A percentile compares a stretch with the other conserved stretches of the same genome.
Conservation (phyloP, 2,113 vertebrate genomes). For the Chascanopsetta lugubris region DNA sequence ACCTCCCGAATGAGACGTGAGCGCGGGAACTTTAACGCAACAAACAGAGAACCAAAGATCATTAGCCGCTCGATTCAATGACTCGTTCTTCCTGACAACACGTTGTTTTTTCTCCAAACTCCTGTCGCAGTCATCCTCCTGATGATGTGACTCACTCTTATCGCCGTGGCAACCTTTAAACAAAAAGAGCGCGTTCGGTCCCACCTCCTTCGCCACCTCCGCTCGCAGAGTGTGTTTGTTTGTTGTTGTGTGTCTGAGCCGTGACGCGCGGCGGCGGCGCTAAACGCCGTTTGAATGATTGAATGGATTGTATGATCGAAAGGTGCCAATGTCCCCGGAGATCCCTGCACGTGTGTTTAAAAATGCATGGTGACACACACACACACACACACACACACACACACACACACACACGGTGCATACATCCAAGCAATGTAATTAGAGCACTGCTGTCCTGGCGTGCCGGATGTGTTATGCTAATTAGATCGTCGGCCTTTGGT, state of each 20-base stretch:
- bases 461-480: slow-evolving; percentile 30
- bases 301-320: slow-evolving; percentile 53
- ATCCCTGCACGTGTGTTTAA: slow-evolving; percentile 40
- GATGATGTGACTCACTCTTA: neutral
- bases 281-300: slow-evolving; percentile 50
- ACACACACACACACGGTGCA: neutral
- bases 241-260: slow-evolving; percentile 6
- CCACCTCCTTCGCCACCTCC: neutral
- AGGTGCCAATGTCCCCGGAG: slow-evolving; percentile 17
- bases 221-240: slow-evolving; percentile 6
- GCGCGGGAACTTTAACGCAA: neutral
- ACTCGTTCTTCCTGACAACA: neutral
- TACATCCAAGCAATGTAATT: slow-evolving; percentile 27
- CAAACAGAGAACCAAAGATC: neutral
- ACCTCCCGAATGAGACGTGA: slow-evolving; percentile 13
- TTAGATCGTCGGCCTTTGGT: slow-evolving; percentile 20
- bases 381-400: neutral
- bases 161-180: neutral
- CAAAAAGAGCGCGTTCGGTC: slow-evolving; percentile 7
- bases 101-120: neutral
- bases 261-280: slow-evolving; percentile 6
- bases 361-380: slow-evolving; percentile 30
- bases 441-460: slow-evolving; percentile 28
- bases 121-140: neutral
- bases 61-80: slow-evolving; percentile 3